phyloP scores from a whole-genome alignment of 2,113 vertebrate genomes.

The Daubentonia madagascariensis region DNA sequence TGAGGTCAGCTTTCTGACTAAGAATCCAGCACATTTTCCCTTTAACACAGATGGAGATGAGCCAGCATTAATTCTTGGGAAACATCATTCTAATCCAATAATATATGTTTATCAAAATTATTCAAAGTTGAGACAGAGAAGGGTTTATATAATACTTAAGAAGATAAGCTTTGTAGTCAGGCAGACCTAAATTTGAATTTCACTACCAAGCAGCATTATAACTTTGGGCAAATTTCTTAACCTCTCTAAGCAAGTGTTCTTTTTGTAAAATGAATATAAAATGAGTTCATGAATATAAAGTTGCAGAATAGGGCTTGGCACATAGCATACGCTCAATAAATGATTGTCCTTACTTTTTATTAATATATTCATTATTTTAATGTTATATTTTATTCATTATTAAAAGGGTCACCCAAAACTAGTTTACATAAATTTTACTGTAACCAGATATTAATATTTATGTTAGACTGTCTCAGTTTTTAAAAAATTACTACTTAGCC shows the following conservation, averaged over 20 bases:
- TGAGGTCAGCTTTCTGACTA: neutral
- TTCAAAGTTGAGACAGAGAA: neutral
- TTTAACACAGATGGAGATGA: neutral
- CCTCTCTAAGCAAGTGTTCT: neutral
- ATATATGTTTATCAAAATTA: neutral
- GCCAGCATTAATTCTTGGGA: neutral
- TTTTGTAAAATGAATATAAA: neutral
- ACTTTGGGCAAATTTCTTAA: neutral
- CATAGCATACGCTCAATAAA: neutral
- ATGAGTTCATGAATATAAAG: neutral
- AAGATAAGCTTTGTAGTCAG: neutral
- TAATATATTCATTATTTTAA: slow-evolving; percentile 18
- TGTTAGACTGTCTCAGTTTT: neutral
- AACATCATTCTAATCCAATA: neutral
- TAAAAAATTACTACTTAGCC: neutral
- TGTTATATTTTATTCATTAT: slow-evolving; percentile 17
- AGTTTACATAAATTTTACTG: neutral
- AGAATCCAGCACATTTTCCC: neutral
- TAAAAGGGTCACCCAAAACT: neutral
- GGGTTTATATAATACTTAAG: neutral
- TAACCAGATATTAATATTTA: neutral
- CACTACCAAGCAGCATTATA: neutral
- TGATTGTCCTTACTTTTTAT: neutral
- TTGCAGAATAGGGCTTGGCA: neutral
- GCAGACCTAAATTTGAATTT: neutral